Evolutionary conservation across 2,797 vertebrate genomes (phyloP), one percentile per base, ranked within the genome.

Genomic region (Hoplostethus mediterraneus): DNA sequence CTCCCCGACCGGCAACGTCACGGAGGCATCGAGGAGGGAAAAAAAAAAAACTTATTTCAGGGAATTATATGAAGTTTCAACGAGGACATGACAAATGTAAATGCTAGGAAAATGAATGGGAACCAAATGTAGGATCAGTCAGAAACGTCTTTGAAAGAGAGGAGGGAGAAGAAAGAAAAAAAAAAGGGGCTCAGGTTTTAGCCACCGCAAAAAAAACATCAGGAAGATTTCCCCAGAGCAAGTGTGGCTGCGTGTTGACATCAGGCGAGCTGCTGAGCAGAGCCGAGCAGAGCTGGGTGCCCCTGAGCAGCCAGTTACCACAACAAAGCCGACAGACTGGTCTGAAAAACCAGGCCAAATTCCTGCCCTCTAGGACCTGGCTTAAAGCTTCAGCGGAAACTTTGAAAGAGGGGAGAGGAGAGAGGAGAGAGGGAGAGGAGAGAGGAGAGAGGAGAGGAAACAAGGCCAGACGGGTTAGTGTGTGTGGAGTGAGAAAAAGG

Each of bases 331-430:
- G 78, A 68, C 81, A 89, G 89, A 85, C 93, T 82, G 86, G 84
- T 87, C 83, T 89, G 86, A 85, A 90, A 92, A 92, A 92, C 66
- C 81, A 86, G 90, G 87, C 87, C 89, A 92, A 91, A 93, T 93
- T 93, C 93, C 90, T 92, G 86, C 92, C 91, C 92, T 92, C 80
- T 88, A 93, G 91, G 89, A 92, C 91, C 90, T 81, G 88, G 90
- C 90, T 93, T 89, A 86, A 84, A 92, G 87, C 85, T 87, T 36
- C 73, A 82, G 88, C 75, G 78, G 88, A 92, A 93, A 88, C 89
- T 90, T 90, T 90, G 84, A 90, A 91, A 85, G 62, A 67, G 75
- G 83, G 76, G 21, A 85, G 82, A 80, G 40, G 36, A 70, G 21
- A 21, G 21, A 85, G 82, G 79, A 36, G 36, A 70, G 21, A 21